Conservation (phyloP, 2,888 invertebrate genomes). For the Stenodera caucasica region DNA sequence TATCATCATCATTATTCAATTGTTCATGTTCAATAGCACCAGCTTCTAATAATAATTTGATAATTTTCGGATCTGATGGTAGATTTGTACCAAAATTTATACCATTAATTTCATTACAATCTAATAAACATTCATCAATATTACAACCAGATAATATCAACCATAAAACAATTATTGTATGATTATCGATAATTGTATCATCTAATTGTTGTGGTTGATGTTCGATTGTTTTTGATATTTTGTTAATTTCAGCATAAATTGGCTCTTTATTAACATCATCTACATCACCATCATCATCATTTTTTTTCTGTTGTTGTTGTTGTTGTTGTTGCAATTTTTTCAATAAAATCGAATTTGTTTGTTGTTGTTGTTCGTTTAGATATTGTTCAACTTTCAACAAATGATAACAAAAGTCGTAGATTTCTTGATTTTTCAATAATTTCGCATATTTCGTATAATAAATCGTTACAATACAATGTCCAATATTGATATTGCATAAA, state of each 20-base stretch:
- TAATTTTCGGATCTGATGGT: slow-evolving; percentile 69
- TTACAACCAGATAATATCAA: slow-evolving; percentile 70
- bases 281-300: slow-evolving; percentile 28
- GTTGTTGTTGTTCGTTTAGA: slow-evolving; percentile 54
- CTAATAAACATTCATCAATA: slow-evolving; percentile 62
- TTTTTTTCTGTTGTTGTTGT: slow-evolving; percentile 37
- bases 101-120: slow-evolving; percentile 54
- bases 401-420: slow-evolving; percentile 73
- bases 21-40: slow-evolving; percentile 62
- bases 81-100: slow-evolving; percentile 62
- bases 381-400: slow-evolving; percentile 70
- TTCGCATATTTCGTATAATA: slow-evolving; percentile 73
- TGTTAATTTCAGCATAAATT: slow-evolving; percentile 50
- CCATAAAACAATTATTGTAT: slow-evolving; percentile 76
- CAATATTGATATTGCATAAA: slow-evolving; percentile 82
- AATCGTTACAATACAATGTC: slow-evolving; percentile 87
- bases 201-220: slow-evolving; percentile 20
- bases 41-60: slow-evolving; percentile 74
- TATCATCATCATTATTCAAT: too few relatives aligned
- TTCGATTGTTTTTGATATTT: slow-evolving; percentile 38
- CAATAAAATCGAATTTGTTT: slow-evolving; percentile 52
- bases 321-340: slow-evolving; percentile 30
- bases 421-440: slow-evolving; percentile 71
- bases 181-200: slow-evolving; percentile 58
- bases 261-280: too few relatives aligned